Conservation (phyloP, 2,113 vertebrate species). For the Rynchops niger region DNA sequence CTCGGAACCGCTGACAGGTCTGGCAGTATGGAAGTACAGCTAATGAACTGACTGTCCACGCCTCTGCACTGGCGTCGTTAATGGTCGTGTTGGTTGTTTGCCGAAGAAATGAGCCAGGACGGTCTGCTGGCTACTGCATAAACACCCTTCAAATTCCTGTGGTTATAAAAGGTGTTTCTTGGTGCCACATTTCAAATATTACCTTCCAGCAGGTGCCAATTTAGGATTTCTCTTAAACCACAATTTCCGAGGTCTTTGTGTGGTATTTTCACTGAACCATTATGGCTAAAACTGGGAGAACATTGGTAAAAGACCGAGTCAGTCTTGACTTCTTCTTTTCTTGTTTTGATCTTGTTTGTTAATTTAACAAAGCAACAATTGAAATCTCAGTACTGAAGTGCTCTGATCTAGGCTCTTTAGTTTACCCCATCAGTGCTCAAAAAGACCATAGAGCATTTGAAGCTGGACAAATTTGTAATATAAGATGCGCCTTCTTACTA, state of each 20-base stretch:
- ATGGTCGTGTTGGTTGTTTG: not conserved
- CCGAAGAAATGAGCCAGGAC: not conserved
- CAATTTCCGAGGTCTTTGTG: rapidly evolving
- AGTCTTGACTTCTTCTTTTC: not conserved
- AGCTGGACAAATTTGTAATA: not conserved
- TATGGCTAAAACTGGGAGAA: not conserved
- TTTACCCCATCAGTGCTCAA: not conserved
- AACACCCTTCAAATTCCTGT: not conserved
- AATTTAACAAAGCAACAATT: not conserved
- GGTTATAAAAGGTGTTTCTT: not conserved
- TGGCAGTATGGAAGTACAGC: not conserved
- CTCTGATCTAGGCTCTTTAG: not conserved
- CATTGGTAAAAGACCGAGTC: not conserved
- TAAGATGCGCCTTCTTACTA: not conserved
- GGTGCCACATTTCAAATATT: not conserved
- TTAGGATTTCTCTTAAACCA: not conserved
- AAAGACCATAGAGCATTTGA: not conserved
- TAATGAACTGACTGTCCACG: not conserved
- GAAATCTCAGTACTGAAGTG: not conserved
- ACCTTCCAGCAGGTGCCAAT: not conserved
- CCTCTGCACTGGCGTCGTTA: rapidly evolving
- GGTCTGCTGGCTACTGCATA: not conserved
- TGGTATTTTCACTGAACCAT: not conserved
- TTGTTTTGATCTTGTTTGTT: not conserved
- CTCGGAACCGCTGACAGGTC: not conserved